A percentile compares a stretch with the other conserved stretches of the same genome.
These are phyloP conservation scores for Antitype chi DNA, from an alignment of 2,888 invertebrate species.

Conservation along the genomic window DNA sequence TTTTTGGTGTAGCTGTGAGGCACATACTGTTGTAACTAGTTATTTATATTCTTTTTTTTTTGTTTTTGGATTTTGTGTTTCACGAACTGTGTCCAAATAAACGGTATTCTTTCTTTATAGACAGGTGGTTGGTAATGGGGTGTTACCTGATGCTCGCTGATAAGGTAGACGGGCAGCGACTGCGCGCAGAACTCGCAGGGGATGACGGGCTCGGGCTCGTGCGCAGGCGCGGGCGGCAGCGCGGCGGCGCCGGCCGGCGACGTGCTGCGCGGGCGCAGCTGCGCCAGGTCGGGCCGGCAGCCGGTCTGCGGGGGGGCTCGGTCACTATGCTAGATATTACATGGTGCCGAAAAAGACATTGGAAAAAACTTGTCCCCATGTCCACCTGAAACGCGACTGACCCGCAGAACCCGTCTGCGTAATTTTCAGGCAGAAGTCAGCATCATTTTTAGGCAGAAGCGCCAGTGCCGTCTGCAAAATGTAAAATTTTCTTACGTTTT, in stretches of 20 bases:
- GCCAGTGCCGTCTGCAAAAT: too few species aligned
- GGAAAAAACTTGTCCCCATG: not conserved
- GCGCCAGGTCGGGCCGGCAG: conserved; percentile 81
- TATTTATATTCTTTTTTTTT: too few species aligned
- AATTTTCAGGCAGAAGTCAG: too few species aligned
- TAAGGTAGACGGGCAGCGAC: conserved; percentile 83
- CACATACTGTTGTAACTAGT: too few species aligned
- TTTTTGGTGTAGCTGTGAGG: too few species aligned
- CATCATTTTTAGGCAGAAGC: too few species aligned
- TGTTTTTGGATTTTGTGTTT: too few species aligned
- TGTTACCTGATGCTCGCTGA: conserved; percentile 83
- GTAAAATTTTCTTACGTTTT: too few species aligned
- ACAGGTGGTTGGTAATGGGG: too few species aligned
- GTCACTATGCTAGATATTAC: too few species aligned
- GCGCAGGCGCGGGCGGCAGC: conserved; percentile 16
- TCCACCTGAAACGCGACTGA: not conserved
- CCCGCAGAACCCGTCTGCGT: not conserved
- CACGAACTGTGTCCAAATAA: too few species aligned
- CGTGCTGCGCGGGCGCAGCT: conserved; percentile 62
- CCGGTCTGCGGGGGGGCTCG: conserved; percentile 83
- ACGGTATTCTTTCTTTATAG: too few species aligned
- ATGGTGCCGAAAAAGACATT: not conserved
- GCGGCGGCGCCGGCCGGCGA: conserved; percentile 34
- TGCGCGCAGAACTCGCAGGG: conserved; percentile 87
- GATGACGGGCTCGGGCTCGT: conserved; percentile 76